phyloP scores from a whole-genome alignment of 1,140 invertebrate species.

The Cydia pomonella region DNA sequence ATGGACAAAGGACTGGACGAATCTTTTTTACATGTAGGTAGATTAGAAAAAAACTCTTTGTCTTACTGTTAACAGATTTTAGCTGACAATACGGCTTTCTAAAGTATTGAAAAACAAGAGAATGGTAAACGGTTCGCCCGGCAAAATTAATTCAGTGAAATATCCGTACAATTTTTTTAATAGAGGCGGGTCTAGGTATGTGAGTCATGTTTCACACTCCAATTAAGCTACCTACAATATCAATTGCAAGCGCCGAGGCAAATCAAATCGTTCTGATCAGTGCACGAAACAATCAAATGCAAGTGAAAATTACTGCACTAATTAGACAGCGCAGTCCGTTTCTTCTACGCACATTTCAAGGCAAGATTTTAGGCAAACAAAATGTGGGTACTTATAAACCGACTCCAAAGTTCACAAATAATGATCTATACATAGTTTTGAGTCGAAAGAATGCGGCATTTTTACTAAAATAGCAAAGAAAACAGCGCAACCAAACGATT shows the following conservation, averaged over 20 bases:
- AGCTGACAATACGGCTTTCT: not conserved
- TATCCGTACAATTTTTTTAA: conserved; percentile 58
- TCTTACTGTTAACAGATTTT: not conserved
- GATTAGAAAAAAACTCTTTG: not conserved
- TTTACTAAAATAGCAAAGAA: conserved; percentile 50
- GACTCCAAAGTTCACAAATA: conserved; percentile 36
- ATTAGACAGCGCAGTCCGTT: not conserved
- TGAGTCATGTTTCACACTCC: conserved; percentile 78
- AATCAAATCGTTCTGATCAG: conserved; percentile 65
- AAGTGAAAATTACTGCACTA: conserved; percentile 61
- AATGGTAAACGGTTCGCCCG: conserved; percentile 42
- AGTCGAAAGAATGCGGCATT: conserved; percentile 39
- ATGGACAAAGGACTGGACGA: not conserved
- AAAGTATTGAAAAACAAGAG: conserved; percentile 28
- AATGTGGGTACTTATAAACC: conserved; percentile 63
- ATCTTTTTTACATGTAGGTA: not conserved
- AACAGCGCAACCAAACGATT: conserved; percentile 54
- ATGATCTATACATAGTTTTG: conserved; percentile 35
- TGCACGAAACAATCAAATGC: conserved; percentile 67
- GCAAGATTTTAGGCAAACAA: conserved; percentile 32
- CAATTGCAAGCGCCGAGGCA: conserved; percentile 68
- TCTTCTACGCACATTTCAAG: conserved; percentile 37
- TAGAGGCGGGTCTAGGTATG: conserved; percentile 64
- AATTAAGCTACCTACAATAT: conserved; percentile 74
- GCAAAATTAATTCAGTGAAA: conserved; percentile 57